Evolutionary conservation across 2,797 vertebrate species (phyloP).

Genomic region (Ptychobarbus kaznakovi): DNA sequence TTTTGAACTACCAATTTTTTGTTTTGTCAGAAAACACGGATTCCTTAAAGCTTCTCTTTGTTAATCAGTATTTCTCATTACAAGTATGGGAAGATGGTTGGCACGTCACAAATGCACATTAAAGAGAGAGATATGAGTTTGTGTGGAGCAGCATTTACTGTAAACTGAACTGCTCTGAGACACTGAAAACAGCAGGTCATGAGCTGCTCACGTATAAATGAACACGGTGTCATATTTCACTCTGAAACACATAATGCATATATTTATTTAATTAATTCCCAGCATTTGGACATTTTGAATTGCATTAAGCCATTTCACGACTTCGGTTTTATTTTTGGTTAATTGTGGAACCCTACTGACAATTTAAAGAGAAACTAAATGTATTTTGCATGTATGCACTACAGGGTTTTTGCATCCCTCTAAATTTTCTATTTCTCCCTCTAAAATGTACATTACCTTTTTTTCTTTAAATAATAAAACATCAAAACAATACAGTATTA

Average conservation of each 20-base stretch:
- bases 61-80: no score
- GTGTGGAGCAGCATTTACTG: neutral
- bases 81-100: no score
- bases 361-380: slow-evolving; percentile 2
- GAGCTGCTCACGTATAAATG: neutral
- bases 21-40: neutral
- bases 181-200: neutral
- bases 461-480: neutral
- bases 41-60: neutral
- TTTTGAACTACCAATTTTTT: neutral
- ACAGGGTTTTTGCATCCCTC: neutral
- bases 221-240: neutral
- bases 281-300: neutral
- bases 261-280: neutral
- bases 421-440: neutral
- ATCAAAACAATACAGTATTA: neutral
- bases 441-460: neutral
- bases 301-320: no score
- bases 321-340: no score
- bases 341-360: neutral
- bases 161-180: neutral
- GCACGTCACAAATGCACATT: neutral
- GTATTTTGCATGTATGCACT: neutral
- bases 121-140: neutral
- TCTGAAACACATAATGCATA: neutral